A percentile compares a stretch with the other conserved stretches of the same genome.
phyloP scores from a whole-genome alignment of 2,797 vertebrate species.

The Coilia nasus region DNA sequence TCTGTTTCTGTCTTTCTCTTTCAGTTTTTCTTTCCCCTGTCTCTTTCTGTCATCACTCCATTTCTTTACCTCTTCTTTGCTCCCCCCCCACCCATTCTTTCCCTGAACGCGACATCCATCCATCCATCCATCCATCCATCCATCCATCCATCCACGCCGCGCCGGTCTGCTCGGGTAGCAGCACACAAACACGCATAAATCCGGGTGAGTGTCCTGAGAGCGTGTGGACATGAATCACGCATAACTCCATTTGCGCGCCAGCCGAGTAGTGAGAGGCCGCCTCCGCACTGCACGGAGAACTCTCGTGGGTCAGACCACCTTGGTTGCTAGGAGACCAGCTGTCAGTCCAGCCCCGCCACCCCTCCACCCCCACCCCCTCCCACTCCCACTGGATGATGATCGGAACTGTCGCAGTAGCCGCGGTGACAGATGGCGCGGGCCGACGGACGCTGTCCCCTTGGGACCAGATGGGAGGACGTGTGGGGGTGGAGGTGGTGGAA shows the following conservation, averaged over 20 bases:
- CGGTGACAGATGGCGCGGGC: conserved; percentile 75
- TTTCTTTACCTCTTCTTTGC: background rate
- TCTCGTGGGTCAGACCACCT: conserved; percentile 27
- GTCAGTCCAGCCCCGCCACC: conserved; percentile 56
- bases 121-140: too few species aligned
- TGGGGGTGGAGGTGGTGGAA: conserved; percentile 11
- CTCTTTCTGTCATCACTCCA: background rate
- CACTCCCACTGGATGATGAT: background rate
- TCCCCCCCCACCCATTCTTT: background rate
- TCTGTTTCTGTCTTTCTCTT: background rate
- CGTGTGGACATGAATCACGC: conserved; percentile 15
- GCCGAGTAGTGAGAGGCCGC: conserved; percentile 3
- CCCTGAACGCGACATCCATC: background rate
- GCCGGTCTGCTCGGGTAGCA: background rate
- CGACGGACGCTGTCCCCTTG: conserved; percentile 64
- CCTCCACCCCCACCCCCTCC: background rate
- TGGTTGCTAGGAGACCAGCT: conserved; percentile 71
- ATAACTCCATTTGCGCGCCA: conserved; percentile 1
- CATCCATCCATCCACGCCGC: background rate
- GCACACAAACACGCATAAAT: conserved; percentile 1
- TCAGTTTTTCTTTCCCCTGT: background rate
- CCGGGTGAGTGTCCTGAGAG: background rate
- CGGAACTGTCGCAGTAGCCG: conserved; percentile 61
- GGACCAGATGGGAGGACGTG: conserved; percentile 39
- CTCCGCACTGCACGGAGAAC: background rate